Conservation (phyloP, 64 coral and sea anemone species). For the Cladopsammia gracilis region DNA sequence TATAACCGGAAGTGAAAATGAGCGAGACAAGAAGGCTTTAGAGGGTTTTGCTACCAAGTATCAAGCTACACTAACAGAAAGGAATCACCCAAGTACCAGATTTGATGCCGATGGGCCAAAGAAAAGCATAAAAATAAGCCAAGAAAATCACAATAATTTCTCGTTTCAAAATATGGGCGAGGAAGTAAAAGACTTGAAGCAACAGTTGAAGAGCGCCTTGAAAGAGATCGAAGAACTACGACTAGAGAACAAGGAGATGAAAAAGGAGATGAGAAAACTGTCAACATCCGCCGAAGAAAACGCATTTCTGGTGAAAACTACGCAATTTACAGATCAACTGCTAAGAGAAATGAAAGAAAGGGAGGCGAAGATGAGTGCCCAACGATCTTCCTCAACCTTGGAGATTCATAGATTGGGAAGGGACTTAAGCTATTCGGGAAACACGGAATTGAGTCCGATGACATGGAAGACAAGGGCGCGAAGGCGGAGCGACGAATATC, state of each 20-base stretch:
- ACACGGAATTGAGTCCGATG: not conserved
- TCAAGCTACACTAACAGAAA: not conserved
- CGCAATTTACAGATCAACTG: slow-evolving; percentile 65
- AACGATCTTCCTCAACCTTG: not conserved
- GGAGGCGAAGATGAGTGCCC: not conserved
- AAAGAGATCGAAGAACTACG: slow-evolving; percentile 73
- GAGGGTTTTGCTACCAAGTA: not conserved
- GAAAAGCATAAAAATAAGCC: not conserved
- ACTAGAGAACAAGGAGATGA: slow-evolving; percentile 82
- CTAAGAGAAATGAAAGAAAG: slow-evolving; percentile 71
- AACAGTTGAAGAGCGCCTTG: slow-evolving; percentile 74
- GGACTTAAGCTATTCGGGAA: not conserved
- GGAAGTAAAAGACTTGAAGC: slow-evolving; percentile 54
- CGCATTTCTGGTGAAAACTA: slow-evolving; percentile 64
- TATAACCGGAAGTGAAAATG: not conserved
- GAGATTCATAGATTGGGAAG: not conserved
- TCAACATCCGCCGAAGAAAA: slow-evolving; percentile 30
- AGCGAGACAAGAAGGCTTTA: not conserved
- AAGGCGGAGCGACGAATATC: not conserved
- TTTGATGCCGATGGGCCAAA: not conserved
- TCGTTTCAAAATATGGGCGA: not conserved
- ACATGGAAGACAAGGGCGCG: not conserved
- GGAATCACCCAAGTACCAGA: not conserved
- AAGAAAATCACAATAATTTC: not conserved
- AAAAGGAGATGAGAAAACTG: slow-evolving; percentile 73